These are phyloP conservation scores for Anoplopoma fimbria DNA, from an alignment of 2,113 vertebrate species.

Conservation along the genomic window DNA sequence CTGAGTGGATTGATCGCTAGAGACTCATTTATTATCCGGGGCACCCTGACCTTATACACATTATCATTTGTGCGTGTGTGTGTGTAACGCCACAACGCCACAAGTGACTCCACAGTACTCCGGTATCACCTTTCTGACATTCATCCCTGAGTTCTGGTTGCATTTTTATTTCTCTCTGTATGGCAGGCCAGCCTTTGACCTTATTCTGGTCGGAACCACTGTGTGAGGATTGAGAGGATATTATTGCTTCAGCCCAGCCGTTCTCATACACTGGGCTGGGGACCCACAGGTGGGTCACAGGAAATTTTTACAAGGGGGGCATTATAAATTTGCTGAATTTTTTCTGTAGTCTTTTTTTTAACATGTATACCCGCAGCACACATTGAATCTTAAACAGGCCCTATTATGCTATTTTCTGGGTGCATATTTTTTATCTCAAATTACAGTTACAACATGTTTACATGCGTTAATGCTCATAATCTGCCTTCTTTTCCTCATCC, in stretches of 20 bases:
- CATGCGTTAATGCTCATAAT: no score
- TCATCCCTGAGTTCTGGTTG: slow-evolving; percentile 27
- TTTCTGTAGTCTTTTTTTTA: not conserved
- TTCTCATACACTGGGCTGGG: not conserved
- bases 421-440: no score
- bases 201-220: not conserved
- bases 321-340: not conserved
- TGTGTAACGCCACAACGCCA: not conserved
- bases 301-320: not conserved
- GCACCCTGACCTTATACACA: slow-evolving; percentile 18
- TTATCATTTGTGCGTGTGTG: not conserved
- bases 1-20: slow-evolving; percentile 46
- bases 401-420: no score
- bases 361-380: not conserved
- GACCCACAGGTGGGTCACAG: not conserved
- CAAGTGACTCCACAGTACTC: slow-evolving; percentile 13
- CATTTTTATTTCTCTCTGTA: slow-evolving; percentile 6
- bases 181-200: slow-evolving; percentile 20
- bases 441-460: no score
- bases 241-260: not conserved
- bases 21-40: slow-evolving; percentile 42
- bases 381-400: no score
- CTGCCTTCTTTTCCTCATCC: no score
- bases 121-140: slow-evolving; percentile 36
- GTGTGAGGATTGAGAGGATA: not conserved